These are phyloP conservation scores for Rotaria magnacalcarata DNA, from an alignment of 2,888 invertebrate genomes.

Conservation along the genomic window DNA sequence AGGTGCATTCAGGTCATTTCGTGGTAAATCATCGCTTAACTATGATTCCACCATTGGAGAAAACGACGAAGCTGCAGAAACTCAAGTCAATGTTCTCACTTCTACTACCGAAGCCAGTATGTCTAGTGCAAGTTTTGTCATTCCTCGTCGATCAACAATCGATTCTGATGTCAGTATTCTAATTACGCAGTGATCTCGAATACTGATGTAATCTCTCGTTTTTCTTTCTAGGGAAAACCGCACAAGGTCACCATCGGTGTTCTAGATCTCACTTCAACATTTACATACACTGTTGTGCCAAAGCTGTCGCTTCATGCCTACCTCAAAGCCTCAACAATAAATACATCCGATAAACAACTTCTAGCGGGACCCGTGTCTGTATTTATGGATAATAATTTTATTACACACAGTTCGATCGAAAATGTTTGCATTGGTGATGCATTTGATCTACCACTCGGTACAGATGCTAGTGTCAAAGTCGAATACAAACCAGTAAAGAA, in stretches of 20 bases:
- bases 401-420: conserved; percentile 50
- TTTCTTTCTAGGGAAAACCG: background rate
- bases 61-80: no score
- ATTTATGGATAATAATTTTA: conserved; percentile 61
- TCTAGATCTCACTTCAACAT: conserved; percentile 55
- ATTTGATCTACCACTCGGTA: conserved; percentile 59
- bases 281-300: conserved; percentile 58
- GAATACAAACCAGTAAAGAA: conserved; percentile 50
- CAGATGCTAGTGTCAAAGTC: conserved; percentile 58
- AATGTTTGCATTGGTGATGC: conserved; percentile 58
- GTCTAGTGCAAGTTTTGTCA: no score
- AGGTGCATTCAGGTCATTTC: no score
- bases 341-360: conserved; percentile 56
- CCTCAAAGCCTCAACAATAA: conserved; percentile 57
- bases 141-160: conserved; percentile 52
- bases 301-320: conserved; percentile 56
- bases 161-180: no score
- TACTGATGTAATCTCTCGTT: no score
- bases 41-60: no score
- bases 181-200: no score
- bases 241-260: conserved; percentile 53
- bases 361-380: conserved; percentile 58
- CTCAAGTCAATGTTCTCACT: no score
- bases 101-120: no score
- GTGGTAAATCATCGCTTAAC: no score